phyloP scores from a whole-genome alignment of 2,888 invertebrate genomes.

The Orthosia cruda region DNA sequence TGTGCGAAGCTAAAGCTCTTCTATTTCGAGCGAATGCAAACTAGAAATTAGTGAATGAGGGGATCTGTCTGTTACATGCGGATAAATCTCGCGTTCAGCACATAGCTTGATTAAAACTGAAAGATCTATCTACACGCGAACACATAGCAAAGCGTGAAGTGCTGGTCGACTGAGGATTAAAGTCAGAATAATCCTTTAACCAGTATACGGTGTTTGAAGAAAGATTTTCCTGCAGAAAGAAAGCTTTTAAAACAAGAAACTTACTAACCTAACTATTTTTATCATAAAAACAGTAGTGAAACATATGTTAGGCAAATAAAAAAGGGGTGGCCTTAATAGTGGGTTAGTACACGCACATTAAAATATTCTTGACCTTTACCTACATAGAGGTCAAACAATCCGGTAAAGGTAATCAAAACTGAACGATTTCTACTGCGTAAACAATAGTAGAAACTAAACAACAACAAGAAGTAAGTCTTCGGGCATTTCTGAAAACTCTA shows the following conservation, averaged over 20 bases:
- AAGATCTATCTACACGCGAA: constrained; percentile 28
- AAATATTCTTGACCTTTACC: constrained; percentile 32
- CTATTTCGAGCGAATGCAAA: constrained; percentile 34
- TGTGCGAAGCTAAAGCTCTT: background rate
- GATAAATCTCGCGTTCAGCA: constrained; percentile 33
- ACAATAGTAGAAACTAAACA: constrained; percentile 39
- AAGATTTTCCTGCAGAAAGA: background rate
- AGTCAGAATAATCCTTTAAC: constrained; percentile 29
- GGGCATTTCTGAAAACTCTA: background rate
- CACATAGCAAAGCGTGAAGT: constrained; percentile 19
- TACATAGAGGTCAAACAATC: constrained; percentile 8
- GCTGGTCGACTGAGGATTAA: constrained; percentile 12
- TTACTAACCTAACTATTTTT: background rate
- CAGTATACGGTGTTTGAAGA: constrained; percentile 1
- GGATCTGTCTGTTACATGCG: constrained; percentile 46
- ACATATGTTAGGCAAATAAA: constrained; percentile 13
- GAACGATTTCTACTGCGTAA: constrained; percentile 17
- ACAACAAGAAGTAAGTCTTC: constrained; percentile 24
- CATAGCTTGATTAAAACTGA: constrained; percentile 60
- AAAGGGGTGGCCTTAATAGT: constrained; percentile 8
- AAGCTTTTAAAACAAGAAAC: background rate
- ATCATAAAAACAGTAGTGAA: background rate
- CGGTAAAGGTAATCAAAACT: constrained; percentile 41
- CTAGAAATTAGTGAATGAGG: constrained; percentile 53
- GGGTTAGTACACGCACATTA: background rate